A percentile compares a stretch with the other conserved stretches of the same genome.
Evolutionary conservation across 2,797 vertebrate genomes (phyloP).

Genomic region (Phataginus tetradactyla): DNA sequence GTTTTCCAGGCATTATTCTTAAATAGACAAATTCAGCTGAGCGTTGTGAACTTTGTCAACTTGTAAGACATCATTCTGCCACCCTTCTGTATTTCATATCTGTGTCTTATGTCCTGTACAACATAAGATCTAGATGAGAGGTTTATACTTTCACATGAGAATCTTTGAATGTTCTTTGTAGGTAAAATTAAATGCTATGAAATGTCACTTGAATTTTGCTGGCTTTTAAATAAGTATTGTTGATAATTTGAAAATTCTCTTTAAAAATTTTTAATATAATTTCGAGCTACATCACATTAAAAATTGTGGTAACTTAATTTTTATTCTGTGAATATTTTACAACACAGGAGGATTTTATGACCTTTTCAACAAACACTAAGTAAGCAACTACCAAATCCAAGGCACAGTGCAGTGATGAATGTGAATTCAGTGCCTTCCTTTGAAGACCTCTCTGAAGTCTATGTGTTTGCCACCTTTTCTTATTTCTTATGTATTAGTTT

Average conservation of each 20-base stretch:
- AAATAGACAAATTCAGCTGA: neutral
- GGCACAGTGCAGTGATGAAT: neutral
- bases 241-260: neutral
- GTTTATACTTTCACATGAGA: neutral
- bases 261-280: slow-evolving; percentile 36
- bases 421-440: neutral
- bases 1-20: neutral
- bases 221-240: slow-evolving; percentile 33
- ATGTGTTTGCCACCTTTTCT: neutral
- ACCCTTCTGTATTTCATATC: neutral
- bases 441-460: neutral
- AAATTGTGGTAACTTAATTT: slow-evolving; percentile 5
- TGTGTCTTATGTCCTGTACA: neutral
- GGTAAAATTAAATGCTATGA: neutral
- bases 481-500: neutral
- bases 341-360: neutral
- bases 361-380: neutral
- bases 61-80: neutral
- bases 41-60: neutral
- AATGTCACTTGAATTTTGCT: neutral
- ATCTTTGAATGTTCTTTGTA: neutral
- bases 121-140: neutral
- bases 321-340: slow-evolving; percentile 52
- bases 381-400: neutral
- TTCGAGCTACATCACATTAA: neutral